phyloP scores from a whole-genome alignment of 2,797 vertebrate genomes.

The Mallotus villosus region DNA sequence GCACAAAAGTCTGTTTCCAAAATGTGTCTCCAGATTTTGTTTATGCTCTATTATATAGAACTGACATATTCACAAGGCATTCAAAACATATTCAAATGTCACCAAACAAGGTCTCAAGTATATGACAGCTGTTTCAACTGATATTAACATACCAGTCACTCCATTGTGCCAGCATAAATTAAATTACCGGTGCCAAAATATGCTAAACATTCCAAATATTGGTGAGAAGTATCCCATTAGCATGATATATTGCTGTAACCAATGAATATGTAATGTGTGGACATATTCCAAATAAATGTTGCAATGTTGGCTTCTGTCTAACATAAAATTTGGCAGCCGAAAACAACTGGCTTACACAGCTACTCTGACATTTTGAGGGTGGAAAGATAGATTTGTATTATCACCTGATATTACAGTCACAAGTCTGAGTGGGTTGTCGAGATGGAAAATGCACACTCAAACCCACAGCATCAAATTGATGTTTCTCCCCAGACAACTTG shows the following conservation, averaged over 20 bases:
- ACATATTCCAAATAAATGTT: slow-evolving; percentile 9
- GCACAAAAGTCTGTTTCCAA: no score
- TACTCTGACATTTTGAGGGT: slow-evolving; percentile 13
- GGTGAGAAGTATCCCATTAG: not conserved
- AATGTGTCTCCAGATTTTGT: no score
- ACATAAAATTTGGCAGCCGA: not conserved
- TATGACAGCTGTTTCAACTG: slow-evolving; percentile 34
- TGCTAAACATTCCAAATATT: not conserved
- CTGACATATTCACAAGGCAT: no score
- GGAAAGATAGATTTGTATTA: slow-evolving; percentile 38
- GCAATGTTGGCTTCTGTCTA: not conserved
- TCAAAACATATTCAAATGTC: no score
- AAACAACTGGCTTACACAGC: slow-evolving; percentile 8
- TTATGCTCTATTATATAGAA: no score
- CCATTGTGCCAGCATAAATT: slow-evolving; percentile 1
- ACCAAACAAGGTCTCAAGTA: slow-evolving; percentile 9
- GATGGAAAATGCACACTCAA: slow-evolving; percentile 28
- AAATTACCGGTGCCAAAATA: slow-evolving; percentile 9
- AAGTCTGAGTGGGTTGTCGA: slow-evolving; percentile 24
- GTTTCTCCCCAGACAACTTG: slow-evolving; percentile 38
- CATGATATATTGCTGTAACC: not conserved
- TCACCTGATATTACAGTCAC: slow-evolving; percentile 35
- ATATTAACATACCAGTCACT: slow-evolving; percentile 5
- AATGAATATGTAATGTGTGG: slow-evolving; percentile 10
- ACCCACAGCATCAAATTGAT: slow-evolving; percentile 36